Evolutionary conservation across 2,797 vertebrate genomes (phyloP).

Genomic region (Aldrovandia affinis): DNA sequence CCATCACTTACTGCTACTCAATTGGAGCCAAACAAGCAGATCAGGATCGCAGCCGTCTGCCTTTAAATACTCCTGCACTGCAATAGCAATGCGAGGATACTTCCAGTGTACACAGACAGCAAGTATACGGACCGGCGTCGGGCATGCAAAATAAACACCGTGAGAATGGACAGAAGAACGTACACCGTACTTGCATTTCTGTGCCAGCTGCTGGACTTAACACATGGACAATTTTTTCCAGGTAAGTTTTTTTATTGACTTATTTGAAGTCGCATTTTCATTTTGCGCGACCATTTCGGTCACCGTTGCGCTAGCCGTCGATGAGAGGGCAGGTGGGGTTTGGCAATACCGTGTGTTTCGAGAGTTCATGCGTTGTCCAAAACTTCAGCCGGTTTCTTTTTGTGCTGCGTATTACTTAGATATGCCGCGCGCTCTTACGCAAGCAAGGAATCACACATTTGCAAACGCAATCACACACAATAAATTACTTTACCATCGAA

Average conservation of each 20-base stretch:
- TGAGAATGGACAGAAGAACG: conserved; percentile 70
- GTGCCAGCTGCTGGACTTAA: conserved; percentile 63
- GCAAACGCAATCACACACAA: not conserved
- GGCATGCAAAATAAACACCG: conserved; percentile 68
- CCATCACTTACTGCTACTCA: conserved; percentile 58
- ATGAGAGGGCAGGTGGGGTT: not conserved
- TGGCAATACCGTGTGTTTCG: not conserved
- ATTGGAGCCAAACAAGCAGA: conserved; percentile 51
- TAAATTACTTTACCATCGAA: not conserved
- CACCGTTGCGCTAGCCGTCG: not conserved
- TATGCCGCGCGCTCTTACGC: not conserved
- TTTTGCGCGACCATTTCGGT: not conserved
- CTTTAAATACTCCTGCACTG: conserved; percentile 44
- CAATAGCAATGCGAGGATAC: conserved; percentile 58
- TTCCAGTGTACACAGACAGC: conserved; percentile 40
- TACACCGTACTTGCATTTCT: conserved; percentile 63
- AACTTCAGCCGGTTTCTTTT: conserved; percentile 20
- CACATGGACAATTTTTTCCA: conserved; percentile 63
- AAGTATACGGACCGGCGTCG: conserved; percentile 60
- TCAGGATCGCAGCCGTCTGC: conserved; percentile 51
- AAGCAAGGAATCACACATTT: not conserved
- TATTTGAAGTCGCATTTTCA: not conserved
- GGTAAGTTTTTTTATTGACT: conserved; percentile 42
- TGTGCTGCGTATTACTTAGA: not conserved
- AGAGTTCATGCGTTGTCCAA: conserved; percentile 14